Conservation (phyloP, 2,888 invertebrate genomes). For the Parthenolecanium corni region DNA sequence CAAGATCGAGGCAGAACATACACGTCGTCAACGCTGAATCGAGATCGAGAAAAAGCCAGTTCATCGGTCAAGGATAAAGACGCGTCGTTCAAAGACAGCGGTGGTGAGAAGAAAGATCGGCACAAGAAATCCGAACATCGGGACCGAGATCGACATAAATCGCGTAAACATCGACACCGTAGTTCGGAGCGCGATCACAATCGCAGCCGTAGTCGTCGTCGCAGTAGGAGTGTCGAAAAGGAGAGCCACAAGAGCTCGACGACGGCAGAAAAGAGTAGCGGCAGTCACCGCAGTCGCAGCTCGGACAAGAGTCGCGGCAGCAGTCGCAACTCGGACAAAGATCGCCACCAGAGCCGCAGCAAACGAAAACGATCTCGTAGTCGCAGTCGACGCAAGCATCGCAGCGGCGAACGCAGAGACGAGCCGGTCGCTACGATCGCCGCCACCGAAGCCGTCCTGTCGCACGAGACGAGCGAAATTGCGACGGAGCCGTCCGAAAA, state of each 20-base stretch:
- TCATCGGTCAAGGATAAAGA: constrained; percentile 33
- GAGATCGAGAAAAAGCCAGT: constrained; percentile 31
- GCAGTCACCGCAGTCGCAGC: neutral
- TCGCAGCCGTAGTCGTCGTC: neutral
- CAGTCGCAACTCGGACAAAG: neutral
- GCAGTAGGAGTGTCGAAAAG: neutral
- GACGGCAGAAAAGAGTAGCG: neutral
- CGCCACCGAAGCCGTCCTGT: too few species aligned
- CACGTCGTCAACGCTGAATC: constrained; percentile 18
- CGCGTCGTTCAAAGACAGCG: constrained; percentile 30
- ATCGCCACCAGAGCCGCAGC: neutral
- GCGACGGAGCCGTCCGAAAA: neutral
- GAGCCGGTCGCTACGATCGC: neutral
- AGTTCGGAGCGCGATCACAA: constrained; percentile 19
- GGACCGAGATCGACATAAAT: constrained; percentile 7
- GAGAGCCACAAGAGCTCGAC: neutral
- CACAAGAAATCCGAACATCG: neutral
- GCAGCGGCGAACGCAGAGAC: neutral
- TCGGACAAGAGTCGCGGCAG: neutral
- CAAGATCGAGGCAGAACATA: constrained; percentile 12
- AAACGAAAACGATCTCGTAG: neutral
- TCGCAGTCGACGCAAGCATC: neutral
- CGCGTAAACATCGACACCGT: constrained; percentile 27
- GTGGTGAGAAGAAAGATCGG: constrained; percentile 32
- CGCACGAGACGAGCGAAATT: neutral